Conservation (phyloP, 2,888 invertebrate genomes). For the Cantharis nigra region DNA sequence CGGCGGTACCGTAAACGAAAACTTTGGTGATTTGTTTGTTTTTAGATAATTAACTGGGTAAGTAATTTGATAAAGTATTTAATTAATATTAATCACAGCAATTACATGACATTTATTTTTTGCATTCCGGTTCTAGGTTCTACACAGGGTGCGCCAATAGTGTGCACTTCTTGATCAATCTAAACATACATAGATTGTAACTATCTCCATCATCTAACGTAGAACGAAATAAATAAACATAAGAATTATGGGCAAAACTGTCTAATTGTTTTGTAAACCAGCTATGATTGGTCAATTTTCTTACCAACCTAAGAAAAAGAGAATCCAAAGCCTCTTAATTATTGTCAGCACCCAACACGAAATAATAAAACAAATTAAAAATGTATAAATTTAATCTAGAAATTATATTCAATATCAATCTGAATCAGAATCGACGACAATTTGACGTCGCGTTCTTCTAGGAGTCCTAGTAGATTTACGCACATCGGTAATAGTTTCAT, state of each 20-base stretch:
- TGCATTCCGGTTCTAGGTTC: not conserved
- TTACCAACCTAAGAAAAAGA: too few species aligned
- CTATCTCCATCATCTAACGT: too few species aligned
- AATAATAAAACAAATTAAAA: not conserved
- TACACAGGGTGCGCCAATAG: not conserved
- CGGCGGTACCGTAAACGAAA: not conserved
- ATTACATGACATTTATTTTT: not conserved
- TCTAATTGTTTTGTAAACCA: too few species aligned
- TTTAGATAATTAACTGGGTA: not conserved
- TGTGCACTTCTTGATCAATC: not conserved
- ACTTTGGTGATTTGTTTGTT: not conserved
- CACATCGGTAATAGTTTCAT: conserved; percentile 2
- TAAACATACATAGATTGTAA: too few species aligned
- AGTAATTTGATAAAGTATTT: not conserved
- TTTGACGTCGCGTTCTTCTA: not conserved
- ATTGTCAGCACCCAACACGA: too few species aligned
- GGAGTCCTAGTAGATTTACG: not conserved
- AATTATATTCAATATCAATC: conserved; percentile 4
- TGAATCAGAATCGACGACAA: conserved; percentile 12
- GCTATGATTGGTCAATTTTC: too few species aligned
- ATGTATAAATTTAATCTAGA: not conserved
- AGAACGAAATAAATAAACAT: too few species aligned
- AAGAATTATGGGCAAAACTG: too few species aligned
- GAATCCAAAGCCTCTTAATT: too few species aligned
- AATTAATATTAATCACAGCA: not conserved